Base-by-base conservation (phyloP, 1,140 invertebrate species). In the Zaprionus inermis region DNA sequence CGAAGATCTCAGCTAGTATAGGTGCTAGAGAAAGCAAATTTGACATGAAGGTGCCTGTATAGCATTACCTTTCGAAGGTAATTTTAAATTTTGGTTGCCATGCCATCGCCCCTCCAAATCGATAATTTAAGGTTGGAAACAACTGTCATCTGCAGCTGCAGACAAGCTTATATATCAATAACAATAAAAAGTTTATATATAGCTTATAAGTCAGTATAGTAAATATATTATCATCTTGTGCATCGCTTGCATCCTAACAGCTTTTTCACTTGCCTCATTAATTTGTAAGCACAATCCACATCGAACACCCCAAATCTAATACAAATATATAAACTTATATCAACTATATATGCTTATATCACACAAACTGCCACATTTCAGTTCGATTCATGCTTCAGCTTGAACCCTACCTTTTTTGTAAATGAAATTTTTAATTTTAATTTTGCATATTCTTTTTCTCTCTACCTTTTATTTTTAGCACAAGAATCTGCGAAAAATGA, bases 401-500 rank as follows among this genome's bases (percentile, higher is more conserved):
- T 22, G 30, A 16, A 61, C 7, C 32, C 70, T 51, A 14, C 20
- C 70, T 74, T 44, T n/a, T 51, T 52, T 67, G 7, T 6, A 66
- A 34, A 32, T 20, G 10, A 32, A 72, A 67, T 63, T 70, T 74
- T 61, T 58, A 63, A 70, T 74, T 63, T 46, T 18, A 57, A 57
- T 56, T 72, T 71, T 77, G 55, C 70, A 28, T 34, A 55, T 64
- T 61, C 74, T 76, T 72, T 68, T 10, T 32, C 30, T 32, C 30
- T 32, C 77, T 74, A 78, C 72, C 64, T 77, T 91, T 91, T 80
- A 74, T 86, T 91, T 91, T 81, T 86, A 91, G 90, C 81, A 74
- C 90, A 89, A 86, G 90, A 91, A 85, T 85, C 90, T 89, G 90
- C 90, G 85, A 91, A 89, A 89, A 90, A 89, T 79, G 90, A 91